Percentiles rank a stretch among this genome's conserved stretches.
These are phyloP conservation scores for Barypeithes pellucidus DNA, from an alignment of 2,888 invertebrate species.

Conservation along the genomic window DNA sequence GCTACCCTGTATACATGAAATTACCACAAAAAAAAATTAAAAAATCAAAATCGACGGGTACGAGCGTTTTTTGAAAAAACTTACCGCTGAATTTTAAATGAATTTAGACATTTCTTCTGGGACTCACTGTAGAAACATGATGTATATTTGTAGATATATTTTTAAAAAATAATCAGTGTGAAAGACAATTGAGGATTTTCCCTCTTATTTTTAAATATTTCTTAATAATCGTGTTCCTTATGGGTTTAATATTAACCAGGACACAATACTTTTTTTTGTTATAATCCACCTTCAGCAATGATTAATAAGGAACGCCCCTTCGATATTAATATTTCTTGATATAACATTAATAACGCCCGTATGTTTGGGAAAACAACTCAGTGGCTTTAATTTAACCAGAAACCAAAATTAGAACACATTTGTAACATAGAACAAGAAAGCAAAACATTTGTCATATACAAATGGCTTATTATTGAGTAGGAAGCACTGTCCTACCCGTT, in stretches of 20 bases:
- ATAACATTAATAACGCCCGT: slow-evolving; percentile 49
- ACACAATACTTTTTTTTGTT: slow-evolving; percentile 20
- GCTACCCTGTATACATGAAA: too few relatives aligned
- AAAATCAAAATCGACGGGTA: too few relatives aligned
- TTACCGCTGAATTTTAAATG: too few relatives aligned
- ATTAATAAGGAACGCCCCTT: slow-evolving; percentile 44
- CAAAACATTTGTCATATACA: slow-evolving; percentile 48
- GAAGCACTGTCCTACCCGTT: slow-evolving; percentile 44
- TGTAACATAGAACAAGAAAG: slow-evolving; percentile 49
- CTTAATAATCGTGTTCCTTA: too few relatives aligned
- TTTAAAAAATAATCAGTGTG: too few relatives aligned
- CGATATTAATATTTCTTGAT: slow-evolving; percentile 51
- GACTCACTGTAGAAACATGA: too few relatives aligned
- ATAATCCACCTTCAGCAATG: slow-evolving; percentile 31
- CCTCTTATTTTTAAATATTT: too few relatives aligned
- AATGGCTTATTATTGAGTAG: slow-evolving; percentile 52
- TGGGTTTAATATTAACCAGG: slow-evolving; percentile 1
- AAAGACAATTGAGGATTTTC: too few relatives aligned
- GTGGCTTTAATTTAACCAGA: slow-evolving; percentile 49
- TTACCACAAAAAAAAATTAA: too few relatives aligned
- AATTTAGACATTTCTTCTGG: too few relatives aligned
- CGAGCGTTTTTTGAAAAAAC: too few relatives aligned
- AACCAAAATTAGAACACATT: slow-evolving; percentile 51
- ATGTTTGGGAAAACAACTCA: slow-evolving; percentile 45
- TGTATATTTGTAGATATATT: too few relatives aligned